A percentile compares a stretch with the other conserved stretches of the same genome.
Evolutionary conservation across 2,888 invertebrate genomes (phyloP).

Genomic region (Scotopteryx bipunctaria): DNA sequence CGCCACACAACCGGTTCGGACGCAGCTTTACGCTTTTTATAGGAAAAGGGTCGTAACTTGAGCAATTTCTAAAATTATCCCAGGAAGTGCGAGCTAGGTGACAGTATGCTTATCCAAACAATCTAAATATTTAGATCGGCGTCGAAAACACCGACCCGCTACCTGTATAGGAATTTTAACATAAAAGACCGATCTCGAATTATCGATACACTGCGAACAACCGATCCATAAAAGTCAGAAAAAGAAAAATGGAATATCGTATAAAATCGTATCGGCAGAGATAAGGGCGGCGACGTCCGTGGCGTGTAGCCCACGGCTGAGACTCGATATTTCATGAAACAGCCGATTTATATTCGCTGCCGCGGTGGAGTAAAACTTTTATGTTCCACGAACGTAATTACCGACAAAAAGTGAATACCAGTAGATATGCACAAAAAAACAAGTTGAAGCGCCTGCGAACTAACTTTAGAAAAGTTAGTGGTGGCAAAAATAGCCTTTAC

Average conservation of each 20-base stretch:
- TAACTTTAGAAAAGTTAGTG: neutral
- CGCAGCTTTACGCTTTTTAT: slow-evolving; percentile 67
- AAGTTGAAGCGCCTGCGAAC: slow-evolving; percentile 3
- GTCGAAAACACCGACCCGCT: slow-evolving; percentile 39
- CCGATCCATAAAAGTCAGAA: slow-evolving; percentile 79
- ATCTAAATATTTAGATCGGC: slow-evolving; percentile 36
- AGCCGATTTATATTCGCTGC: slow-evolving; percentile 78
- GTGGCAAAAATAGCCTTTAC: neutral
- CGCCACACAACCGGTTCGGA: slow-evolving; percentile 65
- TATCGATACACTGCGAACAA: slow-evolving; percentile 78
- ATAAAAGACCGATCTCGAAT: slow-evolving; percentile 70
- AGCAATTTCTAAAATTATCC: slow-evolving; percentile 53
- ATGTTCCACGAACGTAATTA: slow-evolving; percentile 76
- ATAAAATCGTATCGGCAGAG: slow-evolving; percentile 78
- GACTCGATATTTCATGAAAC: slow-evolving; percentile 79
- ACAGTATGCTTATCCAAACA: slow-evolving; percentile 23
- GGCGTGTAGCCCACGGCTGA: slow-evolving; percentile 76
- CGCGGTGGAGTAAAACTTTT: slow-evolving; percentile 69
- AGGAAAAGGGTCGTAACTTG: slow-evolving; percentile 59
- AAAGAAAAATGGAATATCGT: slow-evolving; percentile 76
- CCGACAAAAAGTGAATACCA: slow-evolving; percentile 61
- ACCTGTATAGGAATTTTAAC: slow-evolving; percentile 60
- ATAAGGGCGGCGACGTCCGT: slow-evolving; percentile 73
- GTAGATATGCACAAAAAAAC: slow-evolving; percentile 33
- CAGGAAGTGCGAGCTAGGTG: slow-evolving; percentile 40